Evolutionary conservation across 2,113 vertebrate genomes (phyloP), one percentile per base, ranked within the genome.

Genomic region (Chaetodon auriga): DNA sequence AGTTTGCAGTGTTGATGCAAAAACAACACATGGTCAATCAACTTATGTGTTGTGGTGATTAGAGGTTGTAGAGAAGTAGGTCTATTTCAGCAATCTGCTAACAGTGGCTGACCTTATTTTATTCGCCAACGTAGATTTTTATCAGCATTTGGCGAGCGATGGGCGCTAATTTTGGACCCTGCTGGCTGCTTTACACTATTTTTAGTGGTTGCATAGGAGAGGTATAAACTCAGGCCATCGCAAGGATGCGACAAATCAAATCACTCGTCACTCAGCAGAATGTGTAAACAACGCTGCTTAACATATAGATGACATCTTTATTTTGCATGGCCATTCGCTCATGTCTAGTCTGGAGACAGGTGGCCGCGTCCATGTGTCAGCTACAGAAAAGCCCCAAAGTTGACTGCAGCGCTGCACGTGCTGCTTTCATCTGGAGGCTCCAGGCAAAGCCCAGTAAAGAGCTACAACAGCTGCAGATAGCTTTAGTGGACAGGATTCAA

Each of bases 391-490:
- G 49, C 38, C 25, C 46, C 54, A 70, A 76, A 62, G 81, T 48
- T 3, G 75, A 69, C 57, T 1, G 25, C 18, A 58, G 41, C 0
- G 5, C 18, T 49, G 78, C 91, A 90, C 63, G 74, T 91, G 90
- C 54, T 1, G 45, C 75, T 63, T 71, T 58, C 30, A 72, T 66
- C 10, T 2, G 35, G 36, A 71, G 63, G 45, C 23, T 63, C 61
- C 19, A 53, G 35, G 51, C 61, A 48, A 75, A 72, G 57, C 60
- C 80, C 19, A 49, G 85, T 81, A 54, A 92, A 88, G 80, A 75
- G 70, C 73, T 18, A 15, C 13, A 19, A 89, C 94, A 95, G 94
- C 91, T 92, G 94, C 82, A 46, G 60, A 21, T 16, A 54, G 81
- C 71, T 84, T 92, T 81, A 89, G 68, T 5, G 8, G 18, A 48